Evolutionary conservation across 1,140 invertebrate genomes (phyloP).

Genomic region (Diploscapter pachys): DNA sequence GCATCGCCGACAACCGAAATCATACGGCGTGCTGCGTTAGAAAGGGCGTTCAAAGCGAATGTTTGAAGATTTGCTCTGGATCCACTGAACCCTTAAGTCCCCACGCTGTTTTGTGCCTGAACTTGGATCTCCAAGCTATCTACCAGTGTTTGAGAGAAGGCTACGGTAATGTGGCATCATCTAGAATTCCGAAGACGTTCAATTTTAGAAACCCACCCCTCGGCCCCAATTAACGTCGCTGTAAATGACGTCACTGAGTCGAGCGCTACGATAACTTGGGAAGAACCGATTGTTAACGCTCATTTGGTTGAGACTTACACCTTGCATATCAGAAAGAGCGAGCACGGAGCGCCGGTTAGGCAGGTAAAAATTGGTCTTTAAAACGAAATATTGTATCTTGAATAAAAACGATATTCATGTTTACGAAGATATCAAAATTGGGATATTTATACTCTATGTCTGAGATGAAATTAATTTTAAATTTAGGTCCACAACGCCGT

Average conservation of each 20-base stretch:
- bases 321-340: constrained; percentile 29
- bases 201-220: constrained; percentile 31
- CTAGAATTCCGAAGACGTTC: neutral
- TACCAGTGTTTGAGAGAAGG: constrained; percentile 34
- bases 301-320: constrained; percentile 32
- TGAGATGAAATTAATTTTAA: neutral
- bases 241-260: constrained; percentile 17
- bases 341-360: constrained; percentile 21
- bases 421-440: too few relatives aligned
- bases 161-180: constrained; percentile 9
- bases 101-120: constrained; percentile 34
- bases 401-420: too few relatives aligned
- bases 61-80: constrained; percentile 28
- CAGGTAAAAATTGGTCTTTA: neutral
- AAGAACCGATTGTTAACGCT: constrained; percentile 22
- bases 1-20: constrained; percentile 31
- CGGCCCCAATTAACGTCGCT: constrained; percentile 30
- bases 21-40: constrained; percentile 31
- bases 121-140: constrained; percentile 29
- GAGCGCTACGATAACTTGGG: constrained; percentile 21
- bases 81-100: constrained; percentile 20
- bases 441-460: neutral
- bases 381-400: too few relatives aligned
- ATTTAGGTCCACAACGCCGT: constrained; percentile 19
- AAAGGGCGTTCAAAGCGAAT: constrained; percentile 29